Conservation (phyloP, 2,888 invertebrate genomes). For the Nowickia ferox region DNA sequence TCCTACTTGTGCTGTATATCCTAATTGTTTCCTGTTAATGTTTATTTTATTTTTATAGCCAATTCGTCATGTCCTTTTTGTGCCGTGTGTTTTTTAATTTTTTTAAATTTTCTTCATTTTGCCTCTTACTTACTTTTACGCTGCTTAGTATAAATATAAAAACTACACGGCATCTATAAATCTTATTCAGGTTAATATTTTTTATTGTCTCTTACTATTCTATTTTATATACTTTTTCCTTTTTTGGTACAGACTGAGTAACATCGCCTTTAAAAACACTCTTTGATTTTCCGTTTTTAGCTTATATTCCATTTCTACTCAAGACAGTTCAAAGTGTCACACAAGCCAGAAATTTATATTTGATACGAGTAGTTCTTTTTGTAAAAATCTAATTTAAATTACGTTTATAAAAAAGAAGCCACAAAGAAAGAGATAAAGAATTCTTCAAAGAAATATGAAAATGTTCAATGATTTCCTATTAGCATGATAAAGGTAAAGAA, state of each 20-base stretch:
- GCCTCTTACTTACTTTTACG: background rate
- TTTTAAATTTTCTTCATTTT: conserved; percentile 1
- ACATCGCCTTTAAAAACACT: background rate
- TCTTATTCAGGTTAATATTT: conserved; percentile 26
- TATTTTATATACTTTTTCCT: background rate
- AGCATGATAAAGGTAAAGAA: background rate
- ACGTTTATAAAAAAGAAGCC: no score
- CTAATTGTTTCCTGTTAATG: conserved; percentile 66
- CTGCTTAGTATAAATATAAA: background rate
- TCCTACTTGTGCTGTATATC: conserved; percentile 21
- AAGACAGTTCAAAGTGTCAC: conserved; percentile 19
- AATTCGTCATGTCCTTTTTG: conserved; percentile 24
- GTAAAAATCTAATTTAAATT: no score
- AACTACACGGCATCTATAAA: conserved; percentile 35
- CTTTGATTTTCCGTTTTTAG: background rate
- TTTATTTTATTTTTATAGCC: conserved; percentile 30
- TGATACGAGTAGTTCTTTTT: background rate
- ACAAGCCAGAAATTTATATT: background rate
- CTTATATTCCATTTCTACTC: background rate
- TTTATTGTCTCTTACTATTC: background rate
- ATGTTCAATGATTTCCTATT: conserved; percentile 57
- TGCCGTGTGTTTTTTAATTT: background rate
- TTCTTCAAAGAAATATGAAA: conserved; percentile 39
- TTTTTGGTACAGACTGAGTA: background rate
- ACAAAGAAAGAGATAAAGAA: background rate